Base-by-base conservation (phyloP, 2,113 vertebrate genomes). In the Perca schrenkii region DNA sequence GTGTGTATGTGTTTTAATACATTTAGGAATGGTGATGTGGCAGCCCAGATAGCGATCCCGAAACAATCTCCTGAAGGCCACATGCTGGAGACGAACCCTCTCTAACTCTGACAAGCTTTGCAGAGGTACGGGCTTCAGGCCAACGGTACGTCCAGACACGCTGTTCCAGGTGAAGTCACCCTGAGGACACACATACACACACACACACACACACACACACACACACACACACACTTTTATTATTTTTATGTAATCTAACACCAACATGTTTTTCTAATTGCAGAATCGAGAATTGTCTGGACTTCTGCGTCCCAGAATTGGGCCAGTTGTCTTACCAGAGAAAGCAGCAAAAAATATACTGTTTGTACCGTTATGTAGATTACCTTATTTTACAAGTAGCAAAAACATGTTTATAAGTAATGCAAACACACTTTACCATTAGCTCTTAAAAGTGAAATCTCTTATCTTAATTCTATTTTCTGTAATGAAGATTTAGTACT, bases 1-100 rank as follows among this genome's bases (percentile, higher is more conserved):
- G 62, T 6, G 34, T 10, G 22, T 47, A 56, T 47, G 17, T 21
- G 40, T 36, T 25, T 22, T 34, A 46, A 53, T 97, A 99, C 98
- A 97, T 99, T 98, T 99, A 78, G 98, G 98, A 84, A 99, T 97
- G 92, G 96, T 97, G 95, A 99, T 97, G 94, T 98, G 97, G 94
- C 98, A 98, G 83, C 96, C 96, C 86, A 99, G 92, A 94, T 99
- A 96, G 69, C 95, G 97, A 94, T 98, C 97, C 94, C 96, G 97
- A 85, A 97, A 96, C 87, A 99, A 87, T 86, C 97, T 96, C 93
- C 94, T 96, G 93, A 97, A 97, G 89, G 97, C 97, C 88, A 99
- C 98, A 86, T 99, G 97, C 95, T 98, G 97, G 34, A 99, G 96
- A n/a, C 96, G 95, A 80, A 96, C 96, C 53, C 98, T 94, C 93